Percentiles rank a stretch among this genome's conserved stretches.
These are phyloP conservation scores for Nyctereutes procyonoides DNA, from an alignment of 2,113 vertebrate species.

Conservation along the genomic window DNA sequence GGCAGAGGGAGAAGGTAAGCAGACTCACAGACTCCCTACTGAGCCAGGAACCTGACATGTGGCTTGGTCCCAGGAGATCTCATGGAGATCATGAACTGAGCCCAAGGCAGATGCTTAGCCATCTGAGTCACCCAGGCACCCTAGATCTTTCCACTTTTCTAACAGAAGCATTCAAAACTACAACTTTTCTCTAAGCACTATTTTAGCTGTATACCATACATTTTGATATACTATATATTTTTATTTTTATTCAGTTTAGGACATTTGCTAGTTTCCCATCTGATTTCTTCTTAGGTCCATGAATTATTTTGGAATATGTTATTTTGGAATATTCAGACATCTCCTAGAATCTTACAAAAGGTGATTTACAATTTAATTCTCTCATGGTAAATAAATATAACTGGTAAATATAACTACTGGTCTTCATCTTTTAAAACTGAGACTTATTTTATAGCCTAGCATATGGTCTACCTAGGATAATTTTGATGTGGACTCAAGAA, in stretches of 20 bases:
- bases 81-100: background rate
- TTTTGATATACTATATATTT: background rate
- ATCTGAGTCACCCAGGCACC: background rate
- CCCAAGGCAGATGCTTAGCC: background rate
- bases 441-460: background rate
- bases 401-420: background rate
- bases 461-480: background rate
- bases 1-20: background rate
- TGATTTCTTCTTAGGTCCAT: background rate
- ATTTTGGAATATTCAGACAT: background rate
- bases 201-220: background rate
- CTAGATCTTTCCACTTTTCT: background rate
- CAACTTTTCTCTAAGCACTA: background rate
- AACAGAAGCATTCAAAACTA: background rate
- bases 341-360: background rate
- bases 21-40: background rate
- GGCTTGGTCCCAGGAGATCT: background rate
- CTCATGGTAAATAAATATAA: background rate
- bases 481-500: background rate
- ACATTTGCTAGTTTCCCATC: background rate
- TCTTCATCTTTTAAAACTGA: background rate
- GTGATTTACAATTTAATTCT: background rate
- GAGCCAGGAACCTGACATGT: background rate
- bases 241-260: background rate
- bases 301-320: background rate